Evolutionary conservation across 2,888 invertebrate genomes (phyloP).

Genomic region (Crepidodera aurea): DNA sequence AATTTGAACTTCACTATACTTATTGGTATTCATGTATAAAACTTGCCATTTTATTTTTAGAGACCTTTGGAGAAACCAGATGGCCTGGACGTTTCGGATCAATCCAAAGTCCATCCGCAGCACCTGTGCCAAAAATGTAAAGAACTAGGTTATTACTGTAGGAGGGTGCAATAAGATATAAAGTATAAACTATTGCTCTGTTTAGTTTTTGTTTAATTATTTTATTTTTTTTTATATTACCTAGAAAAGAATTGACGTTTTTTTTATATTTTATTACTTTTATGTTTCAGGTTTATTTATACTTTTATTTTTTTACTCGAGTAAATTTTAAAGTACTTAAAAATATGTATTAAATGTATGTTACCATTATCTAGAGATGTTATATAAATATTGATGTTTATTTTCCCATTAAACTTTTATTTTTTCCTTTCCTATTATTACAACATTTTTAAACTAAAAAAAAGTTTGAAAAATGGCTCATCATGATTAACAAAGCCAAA

Average conservation of each 20-base stretch:
- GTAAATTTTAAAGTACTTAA: conserved; percentile 29
- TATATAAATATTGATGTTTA: conserved; percentile 34
- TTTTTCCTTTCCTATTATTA: no score
- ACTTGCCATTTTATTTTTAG: no score
- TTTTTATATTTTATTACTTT: conserved; percentile 26
- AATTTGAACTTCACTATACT: no score
- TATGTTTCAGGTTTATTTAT: conserved; percentile 33
- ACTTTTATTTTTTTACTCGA: conserved; percentile 33
- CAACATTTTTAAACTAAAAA: no score
- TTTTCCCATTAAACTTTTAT: conserved; percentile 22
- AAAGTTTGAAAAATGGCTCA: no score
- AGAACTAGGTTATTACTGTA: conserved; percentile 84
- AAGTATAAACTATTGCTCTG: conserved; percentile 4
- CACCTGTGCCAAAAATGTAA: conserved; percentile 89
- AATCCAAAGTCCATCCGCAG: conserved; percentile 89
- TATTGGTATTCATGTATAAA: no score
- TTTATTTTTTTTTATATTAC: conserved; percentile 16
- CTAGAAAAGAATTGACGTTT: neutral
- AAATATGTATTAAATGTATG: conserved; percentile 28
- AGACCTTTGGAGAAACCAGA: conserved; percentile 87
- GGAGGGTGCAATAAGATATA: conserved; percentile 65
- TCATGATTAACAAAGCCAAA: no score
- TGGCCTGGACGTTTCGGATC: conserved; percentile 87
- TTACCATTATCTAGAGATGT: conserved; percentile 27
- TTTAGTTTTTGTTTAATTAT: conserved; percentile 18